Evolutionary conservation across 2,797 vertebrate genomes (phyloP).

Genomic region (Myiothlypis chrysogaster): DNA sequence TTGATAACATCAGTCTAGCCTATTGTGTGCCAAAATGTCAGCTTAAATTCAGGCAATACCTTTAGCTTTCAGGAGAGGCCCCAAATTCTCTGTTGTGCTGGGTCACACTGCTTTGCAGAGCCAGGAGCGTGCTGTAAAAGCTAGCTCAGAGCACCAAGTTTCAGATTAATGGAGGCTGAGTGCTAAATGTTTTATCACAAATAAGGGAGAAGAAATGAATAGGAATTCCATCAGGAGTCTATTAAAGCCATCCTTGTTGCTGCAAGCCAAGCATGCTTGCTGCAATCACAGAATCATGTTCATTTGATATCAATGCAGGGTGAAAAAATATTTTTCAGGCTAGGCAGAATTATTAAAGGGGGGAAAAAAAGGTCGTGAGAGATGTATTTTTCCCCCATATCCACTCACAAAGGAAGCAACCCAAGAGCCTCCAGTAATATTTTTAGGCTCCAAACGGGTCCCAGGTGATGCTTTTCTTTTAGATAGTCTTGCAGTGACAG

Average conservation of each 20-base stretch:
- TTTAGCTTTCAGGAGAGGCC: neutral
- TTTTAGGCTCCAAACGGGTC: neutral
- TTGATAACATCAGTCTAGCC: neutral
- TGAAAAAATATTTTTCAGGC: neutral
- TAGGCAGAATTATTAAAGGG: neutral
- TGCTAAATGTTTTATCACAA: neutral
- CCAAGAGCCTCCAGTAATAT: neutral
- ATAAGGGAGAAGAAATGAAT: neutral
- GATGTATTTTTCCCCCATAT: neutral
- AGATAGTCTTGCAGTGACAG: conserved; percentile 37
- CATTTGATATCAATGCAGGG: neutral
- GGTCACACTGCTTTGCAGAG: neutral
- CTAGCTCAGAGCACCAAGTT: neutral
- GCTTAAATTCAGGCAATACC: neutral
- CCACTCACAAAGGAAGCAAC: neutral
- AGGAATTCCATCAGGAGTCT: neutral
- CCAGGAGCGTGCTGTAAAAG: accelerated
- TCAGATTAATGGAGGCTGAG: neutral
- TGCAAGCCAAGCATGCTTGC: neutral
- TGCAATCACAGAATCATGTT: neutral
- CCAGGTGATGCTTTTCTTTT: conserved; percentile 30
- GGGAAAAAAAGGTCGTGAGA: neutral
- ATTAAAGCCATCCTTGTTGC: neutral
- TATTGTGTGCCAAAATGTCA: neutral
- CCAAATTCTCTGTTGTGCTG: neutral